phyloP scores from a whole-genome alignment of 2,888 invertebrate genomes.

The Pandemis cinnamomeana region DNA sequence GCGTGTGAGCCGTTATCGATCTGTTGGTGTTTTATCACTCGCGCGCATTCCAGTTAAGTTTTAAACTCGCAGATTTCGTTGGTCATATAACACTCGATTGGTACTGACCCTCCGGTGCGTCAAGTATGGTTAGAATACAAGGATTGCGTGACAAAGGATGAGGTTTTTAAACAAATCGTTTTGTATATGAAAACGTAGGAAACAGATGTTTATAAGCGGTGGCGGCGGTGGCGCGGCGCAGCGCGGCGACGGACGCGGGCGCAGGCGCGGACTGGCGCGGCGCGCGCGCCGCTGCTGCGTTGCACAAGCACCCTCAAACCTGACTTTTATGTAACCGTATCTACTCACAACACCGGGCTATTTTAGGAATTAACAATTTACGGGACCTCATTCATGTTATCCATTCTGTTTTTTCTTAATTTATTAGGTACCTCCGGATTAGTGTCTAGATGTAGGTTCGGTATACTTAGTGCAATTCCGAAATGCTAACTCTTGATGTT shows the following conservation, averaged over 20 bases:
- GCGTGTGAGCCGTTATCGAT: conserved; percentile 56
- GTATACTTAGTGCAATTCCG: background rate
- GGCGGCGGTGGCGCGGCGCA: conserved; percentile 35
- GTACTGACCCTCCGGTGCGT: too few species aligned
- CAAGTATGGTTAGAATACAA: background rate
- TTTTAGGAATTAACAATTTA: conserved; percentile 52
- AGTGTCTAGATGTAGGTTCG: too few species aligned
- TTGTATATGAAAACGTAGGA: conserved; percentile 11
- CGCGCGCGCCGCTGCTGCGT: conserved; percentile 46
- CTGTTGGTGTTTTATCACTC: conserved; percentile 54
- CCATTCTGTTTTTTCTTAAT: background rate
- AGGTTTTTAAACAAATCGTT: conserved; percentile 19
- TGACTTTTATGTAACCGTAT: conserved; percentile 69
- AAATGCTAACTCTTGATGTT: background rate
- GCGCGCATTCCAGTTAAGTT: conserved; percentile 31
- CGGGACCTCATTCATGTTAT: conserved; percentile 1
- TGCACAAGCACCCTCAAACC: conserved; percentile 69
- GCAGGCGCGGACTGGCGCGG: conserved; percentile 43
- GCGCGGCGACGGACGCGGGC: conserved; percentile 45
- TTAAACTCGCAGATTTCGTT: background rate
- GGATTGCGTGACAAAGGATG: background rate
- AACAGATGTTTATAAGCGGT: background rate
- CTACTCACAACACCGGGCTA: conserved; percentile 60
- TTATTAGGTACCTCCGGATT: too few species aligned
- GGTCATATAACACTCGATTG: background rate